Percentiles rank a stretch among this genome's conserved stretches.
Evolutionary conservation across 2,113 vertebrate genomes (phyloP).

Genomic region (Phrynosoma blainvillii): DNA sequence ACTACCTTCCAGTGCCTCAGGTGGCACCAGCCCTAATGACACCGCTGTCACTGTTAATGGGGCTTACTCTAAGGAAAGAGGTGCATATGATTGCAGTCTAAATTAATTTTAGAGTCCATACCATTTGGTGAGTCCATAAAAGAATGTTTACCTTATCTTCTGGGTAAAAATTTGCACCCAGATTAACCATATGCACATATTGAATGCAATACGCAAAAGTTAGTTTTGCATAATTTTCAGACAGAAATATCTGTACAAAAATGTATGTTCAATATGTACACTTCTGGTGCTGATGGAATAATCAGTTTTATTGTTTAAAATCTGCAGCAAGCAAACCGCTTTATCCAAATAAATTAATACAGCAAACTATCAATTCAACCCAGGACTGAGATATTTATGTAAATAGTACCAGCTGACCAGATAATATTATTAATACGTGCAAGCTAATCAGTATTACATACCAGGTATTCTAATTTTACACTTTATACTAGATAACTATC

Average conservation of each 20-base stretch:
- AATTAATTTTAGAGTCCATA: background rate
- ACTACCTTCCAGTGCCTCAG: too few species aligned
- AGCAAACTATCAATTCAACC: background rate
- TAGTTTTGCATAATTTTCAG: slow-evolving; percentile 14
- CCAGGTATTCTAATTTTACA: slow-evolving; percentile 34
- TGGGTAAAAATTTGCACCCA: slow-evolving; percentile 51
- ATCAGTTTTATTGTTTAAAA: slow-evolving; percentile 40
- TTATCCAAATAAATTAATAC: slow-evolving; percentile 62
- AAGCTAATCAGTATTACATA: slow-evolving; percentile 42
- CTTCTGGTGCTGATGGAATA: background rate
- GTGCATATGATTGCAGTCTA: background rate
- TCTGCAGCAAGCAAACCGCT: background rate
- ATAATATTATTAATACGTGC: slow-evolving; percentile 64
- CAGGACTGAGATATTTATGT: background rate
- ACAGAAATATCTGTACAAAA: slow-evolving; percentile 26
- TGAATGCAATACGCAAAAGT: slow-evolving; percentile 51
- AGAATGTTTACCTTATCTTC: slow-evolving; percentile 48
- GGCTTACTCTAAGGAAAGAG: background rate
- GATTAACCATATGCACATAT: slow-evolving; percentile 25
- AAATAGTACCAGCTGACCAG: slow-evolving; percentile 62
- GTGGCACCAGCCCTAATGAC: too few species aligned
- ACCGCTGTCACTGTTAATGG: background rate
- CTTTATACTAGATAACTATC: slow-evolving; percentile 29
- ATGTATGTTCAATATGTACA: background rate
- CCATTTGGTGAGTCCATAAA: background rate